phyloP scores from a whole-genome alignment of 2,888 invertebrate genomes.

The Heliconius ismenius region DNA sequence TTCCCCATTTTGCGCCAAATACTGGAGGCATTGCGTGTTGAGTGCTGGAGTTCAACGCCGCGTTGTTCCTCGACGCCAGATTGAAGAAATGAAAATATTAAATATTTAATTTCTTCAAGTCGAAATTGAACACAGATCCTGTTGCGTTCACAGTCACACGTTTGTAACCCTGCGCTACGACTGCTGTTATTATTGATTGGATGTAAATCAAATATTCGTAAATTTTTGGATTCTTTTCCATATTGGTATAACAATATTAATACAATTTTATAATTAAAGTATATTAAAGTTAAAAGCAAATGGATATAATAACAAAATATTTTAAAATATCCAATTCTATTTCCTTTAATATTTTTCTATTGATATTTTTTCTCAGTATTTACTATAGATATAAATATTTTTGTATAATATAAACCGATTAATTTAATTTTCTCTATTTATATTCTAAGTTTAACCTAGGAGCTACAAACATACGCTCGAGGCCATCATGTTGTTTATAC shows the following conservation, averaged over 20 bases:
- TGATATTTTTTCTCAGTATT: neutral
- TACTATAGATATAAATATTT: neutral
- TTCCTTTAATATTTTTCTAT: neutral
- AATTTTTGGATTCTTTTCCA: neutral
- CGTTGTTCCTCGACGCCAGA: too few species aligned
- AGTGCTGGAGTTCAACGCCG: too few species aligned
- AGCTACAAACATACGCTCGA: neutral
- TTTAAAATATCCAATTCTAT: neutral
- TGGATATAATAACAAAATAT: too few species aligned
- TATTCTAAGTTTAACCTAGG: neutral
- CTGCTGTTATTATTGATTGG: too few species aligned
- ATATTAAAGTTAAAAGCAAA: too few species aligned
- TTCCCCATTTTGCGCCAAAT: too few species aligned
- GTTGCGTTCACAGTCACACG: too few species aligned
- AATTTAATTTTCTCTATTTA: neutral
- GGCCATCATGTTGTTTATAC: neutral
- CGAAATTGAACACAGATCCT: too few species aligned
- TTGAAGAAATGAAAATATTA: too few species aligned
- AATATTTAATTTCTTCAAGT: too few species aligned
- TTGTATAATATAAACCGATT: neutral
- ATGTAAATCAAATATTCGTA: neutral
- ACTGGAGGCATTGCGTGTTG: too few species aligned
- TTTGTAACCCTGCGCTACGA: too few species aligned
- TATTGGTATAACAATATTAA: neutral
- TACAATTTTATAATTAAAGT: neutral